Base-by-base conservation (phyloP, 2,797 vertebrate genomes). In the Phaenicophaeus curvirostris region DNA sequence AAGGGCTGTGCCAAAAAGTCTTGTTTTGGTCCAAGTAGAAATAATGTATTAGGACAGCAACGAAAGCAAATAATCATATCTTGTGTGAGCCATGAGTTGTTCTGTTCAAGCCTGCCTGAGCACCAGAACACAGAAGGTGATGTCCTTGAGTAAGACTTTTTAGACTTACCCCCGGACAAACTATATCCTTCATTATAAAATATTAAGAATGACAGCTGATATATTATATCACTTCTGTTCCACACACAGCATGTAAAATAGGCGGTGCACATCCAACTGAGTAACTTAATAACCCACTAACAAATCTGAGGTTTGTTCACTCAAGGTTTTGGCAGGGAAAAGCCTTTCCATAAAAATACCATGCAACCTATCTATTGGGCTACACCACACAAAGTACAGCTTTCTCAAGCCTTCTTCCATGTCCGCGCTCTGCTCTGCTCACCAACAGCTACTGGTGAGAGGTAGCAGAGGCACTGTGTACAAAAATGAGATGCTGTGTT, bases 351-450 rank as follows among this genome's bases (percentile, higher is more conserved):
- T 31, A 53, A 73, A 41, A 91, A 59, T 9, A 51, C 31, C 0
- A 0, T 15, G 18, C 15, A 48, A 50, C 0, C 0, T 13, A 35
- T 50, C 37, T 35, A 4, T 53, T n/a, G 25, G 48, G 37, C 33
- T 69, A 28, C 30, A 35, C 14, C 46, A 37, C 7, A 31, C 25
- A 7, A 59, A 46, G 18, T 4, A 17, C 28, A 50, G 27, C 12
- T 50, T 87, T 79, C 46, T 48, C 30, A 58, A 46, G 17, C 10
- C 54, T 51, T 24, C 10, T 41, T 65, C 63, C n/a, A 27, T 57
- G 41, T 27, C 13, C 19, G 1, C 2, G 13, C 53, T 61, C 63
- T 65, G 50, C 35, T 65, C 44, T 74, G 54, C 33, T 81, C 69
- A 3, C 37, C 1, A 1, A 1, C 35, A 17, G 33, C 39, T 62